A percentile compares a stretch with the other conserved stretches of the same genome.
Evolutionary conservation across 2,797 vertebrate genomes (phyloP).

Genomic region (Sparus aurata): DNA sequence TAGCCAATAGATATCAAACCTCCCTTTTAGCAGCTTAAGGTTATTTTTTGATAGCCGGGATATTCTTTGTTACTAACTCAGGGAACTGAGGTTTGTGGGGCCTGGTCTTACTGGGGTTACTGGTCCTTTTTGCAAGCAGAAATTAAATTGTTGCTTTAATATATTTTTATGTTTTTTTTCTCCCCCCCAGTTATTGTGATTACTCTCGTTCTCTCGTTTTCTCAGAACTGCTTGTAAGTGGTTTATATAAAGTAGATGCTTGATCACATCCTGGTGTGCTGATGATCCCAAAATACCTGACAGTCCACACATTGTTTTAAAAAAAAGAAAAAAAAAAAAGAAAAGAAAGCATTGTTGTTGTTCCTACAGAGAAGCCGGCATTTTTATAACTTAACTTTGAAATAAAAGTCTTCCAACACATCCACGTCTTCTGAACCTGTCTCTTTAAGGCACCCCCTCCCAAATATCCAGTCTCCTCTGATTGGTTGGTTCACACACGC

Average conservation of each 20-base stretch:
- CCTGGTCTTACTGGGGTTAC: slow-evolving; percentile 61
- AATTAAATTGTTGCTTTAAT: slow-evolving; percentile 73
- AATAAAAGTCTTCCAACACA: slow-evolving; percentile 84
- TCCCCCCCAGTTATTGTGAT: slow-evolving; percentile 37
- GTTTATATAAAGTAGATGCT: slow-evolving; percentile 44
- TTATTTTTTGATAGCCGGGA: slow-evolving; percentile 69
- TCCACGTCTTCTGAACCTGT: no score
- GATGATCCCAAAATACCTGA: slow-evolving; percentile 44
- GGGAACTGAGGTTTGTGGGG: slow-evolving; percentile 85
- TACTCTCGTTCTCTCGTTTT: slow-evolving; percentile 33
- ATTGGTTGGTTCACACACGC: no score
- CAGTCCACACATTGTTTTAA: slow-evolving; percentile 46
- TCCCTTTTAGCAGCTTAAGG: slow-evolving; percentile 66
- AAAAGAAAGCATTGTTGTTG: slow-evolving; percentile 49
- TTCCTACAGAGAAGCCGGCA: slow-evolving; percentile 53
- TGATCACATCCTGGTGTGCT: slow-evolving; percentile 57
- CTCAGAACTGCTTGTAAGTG: slow-evolving; percentile 54
- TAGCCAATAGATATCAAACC: slow-evolving; percentile 56
- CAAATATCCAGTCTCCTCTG: no score
- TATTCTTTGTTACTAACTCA: slow-evolving; percentile 87
- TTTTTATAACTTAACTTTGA: slow-evolving; percentile 81
- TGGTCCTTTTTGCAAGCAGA: slow-evolving; percentile 69
- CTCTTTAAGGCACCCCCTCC: no score
- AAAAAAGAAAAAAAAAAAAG: no score
- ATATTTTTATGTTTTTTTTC: slow-evolving; percentile 32